Evolutionary conservation across 2,797 vertebrate genomes (phyloP), one percentile per base, ranked within the genome.

Genomic region (Chromis chromis): DNA sequence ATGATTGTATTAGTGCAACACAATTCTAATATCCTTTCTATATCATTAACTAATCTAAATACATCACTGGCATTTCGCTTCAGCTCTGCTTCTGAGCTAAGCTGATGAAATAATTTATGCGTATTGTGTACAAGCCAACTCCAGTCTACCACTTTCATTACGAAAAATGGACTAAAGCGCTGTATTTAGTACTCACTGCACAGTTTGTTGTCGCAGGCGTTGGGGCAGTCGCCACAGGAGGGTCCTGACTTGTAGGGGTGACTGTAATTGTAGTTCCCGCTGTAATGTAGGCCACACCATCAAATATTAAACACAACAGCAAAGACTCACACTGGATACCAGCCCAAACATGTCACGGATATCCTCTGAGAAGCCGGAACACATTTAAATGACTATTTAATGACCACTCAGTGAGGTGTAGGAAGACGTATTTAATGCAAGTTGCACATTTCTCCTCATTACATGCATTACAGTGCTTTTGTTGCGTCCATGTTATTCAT

Each of bases 141-240:
- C 40, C 13, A 21, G 16, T 39, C 6, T 56, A 1, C 11, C 22
- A n/a, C n/a, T n/a, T 0, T 56, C 25, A 62, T 22, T 62, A 19
- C 36, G 12, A 49, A 28, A 1, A 19, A 19, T 17, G 25, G 25
- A 54, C 6, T 16, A 28, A 24, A 33, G 22, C 19, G 16, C 8
- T 28, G 42, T 27, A 19, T 63, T 44, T 22, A 22, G 19, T 6
- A 92, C 91, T 83, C 79, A 93, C 92, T 93, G 82, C 75, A 96
- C 36, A 96, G 80, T 50, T 92, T 91, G 0, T 93, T 73, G 0
- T 95, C 89, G 70, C 96, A 96, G 55, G 81, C 42, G 0, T 16
- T n/a, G 19, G 91, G 91, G 21, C 95, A 96, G n/a, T 93, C 91
- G 13, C 67, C 86, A 39, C 96, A 96, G 49, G 92, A 28, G 3